phyloP scores from a whole-genome alignment of 2,113 vertebrate species.

The Ailurus styani region DNA sequence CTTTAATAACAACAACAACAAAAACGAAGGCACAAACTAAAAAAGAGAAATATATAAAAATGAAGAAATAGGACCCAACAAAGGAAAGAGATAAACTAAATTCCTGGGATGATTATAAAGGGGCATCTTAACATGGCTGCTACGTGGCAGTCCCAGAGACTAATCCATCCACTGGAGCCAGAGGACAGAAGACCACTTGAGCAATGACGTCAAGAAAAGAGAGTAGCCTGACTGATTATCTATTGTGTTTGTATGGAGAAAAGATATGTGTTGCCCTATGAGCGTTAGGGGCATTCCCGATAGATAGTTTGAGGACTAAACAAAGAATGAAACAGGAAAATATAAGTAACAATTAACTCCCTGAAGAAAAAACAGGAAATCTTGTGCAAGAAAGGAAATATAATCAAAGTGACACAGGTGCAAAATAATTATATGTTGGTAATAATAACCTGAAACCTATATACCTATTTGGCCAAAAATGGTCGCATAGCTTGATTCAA shows the following conservation, averaged over 20 bases:
- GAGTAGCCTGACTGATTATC: not conserved
- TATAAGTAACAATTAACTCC: not conserved
- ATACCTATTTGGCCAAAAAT: not conserved
- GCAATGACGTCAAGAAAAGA: not conserved
- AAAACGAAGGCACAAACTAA: not conserved
- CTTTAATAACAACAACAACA: not conserved
- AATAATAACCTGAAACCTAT: not conserved
- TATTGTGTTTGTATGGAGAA: not conserved
- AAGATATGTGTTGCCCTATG: not conserved
- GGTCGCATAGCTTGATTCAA: not conserved
- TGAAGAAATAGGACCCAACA: not conserved
- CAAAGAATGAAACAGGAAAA: not conserved
- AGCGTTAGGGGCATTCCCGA: not conserved
- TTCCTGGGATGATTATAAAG: not conserved
- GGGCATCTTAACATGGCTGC: not conserved
- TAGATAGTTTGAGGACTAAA: not conserved
- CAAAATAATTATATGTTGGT: not conserved
- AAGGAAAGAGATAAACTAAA: not conserved
- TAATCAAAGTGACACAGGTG: not conserved
- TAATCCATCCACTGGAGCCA: not conserved
- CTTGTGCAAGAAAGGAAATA: not conserved
- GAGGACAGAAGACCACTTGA: not conserved
- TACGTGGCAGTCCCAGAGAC: not conserved
- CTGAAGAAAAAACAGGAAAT: not conserved
- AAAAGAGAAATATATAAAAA: not conserved